phyloP scores from a whole-genome alignment of 2,113 vertebrate species.

The Myxocyprinus asiaticus region DNA sequence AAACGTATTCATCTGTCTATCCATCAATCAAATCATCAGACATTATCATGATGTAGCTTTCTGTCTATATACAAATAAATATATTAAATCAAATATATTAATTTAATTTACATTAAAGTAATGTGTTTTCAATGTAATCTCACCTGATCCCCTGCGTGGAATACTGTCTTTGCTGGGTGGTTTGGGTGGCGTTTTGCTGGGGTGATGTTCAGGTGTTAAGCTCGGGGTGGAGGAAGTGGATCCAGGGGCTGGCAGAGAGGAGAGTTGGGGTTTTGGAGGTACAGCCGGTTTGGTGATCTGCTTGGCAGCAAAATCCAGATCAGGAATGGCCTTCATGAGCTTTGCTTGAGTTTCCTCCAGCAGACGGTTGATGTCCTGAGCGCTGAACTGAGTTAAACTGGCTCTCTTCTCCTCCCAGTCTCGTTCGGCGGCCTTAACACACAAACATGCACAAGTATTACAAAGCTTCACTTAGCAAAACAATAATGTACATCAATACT shows the following conservation, averaged over 20 bases:
- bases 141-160: constrained; percentile 87
- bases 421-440: constrained; percentile 85
- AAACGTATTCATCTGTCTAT: not conserved
- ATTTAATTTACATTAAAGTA: too few relatives aligned
- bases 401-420: constrained; percentile 98
- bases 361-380: constrained; percentile 95
- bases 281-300: constrained; percentile 77
- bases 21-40: not conserved
- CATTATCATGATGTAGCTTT: not conserved
- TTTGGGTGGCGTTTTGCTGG: constrained; percentile 82
- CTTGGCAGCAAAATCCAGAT: constrained; percentile 92
- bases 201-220: constrained; percentile 82
- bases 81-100: too few relatives aligned
- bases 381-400: constrained; percentile 93
- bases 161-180: constrained; percentile 83
- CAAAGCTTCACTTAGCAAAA: not conserved
- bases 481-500: too few relatives aligned
- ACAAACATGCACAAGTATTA: not conserved
- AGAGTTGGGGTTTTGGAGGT: constrained; percentile 73
- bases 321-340: constrained; percentile 96
- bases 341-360: constrained; percentile 96
- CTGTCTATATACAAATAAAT: too few relatives aligned
- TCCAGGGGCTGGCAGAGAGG: constrained; percentile 61
- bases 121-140: not conserved
- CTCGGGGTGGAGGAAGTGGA: constrained; percentile 70